Evolutionary conservation across 1,140 invertebrate genomes (phyloP), one percentile per base, ranked within the genome.

Genomic region (Telenomus remus): DNA sequence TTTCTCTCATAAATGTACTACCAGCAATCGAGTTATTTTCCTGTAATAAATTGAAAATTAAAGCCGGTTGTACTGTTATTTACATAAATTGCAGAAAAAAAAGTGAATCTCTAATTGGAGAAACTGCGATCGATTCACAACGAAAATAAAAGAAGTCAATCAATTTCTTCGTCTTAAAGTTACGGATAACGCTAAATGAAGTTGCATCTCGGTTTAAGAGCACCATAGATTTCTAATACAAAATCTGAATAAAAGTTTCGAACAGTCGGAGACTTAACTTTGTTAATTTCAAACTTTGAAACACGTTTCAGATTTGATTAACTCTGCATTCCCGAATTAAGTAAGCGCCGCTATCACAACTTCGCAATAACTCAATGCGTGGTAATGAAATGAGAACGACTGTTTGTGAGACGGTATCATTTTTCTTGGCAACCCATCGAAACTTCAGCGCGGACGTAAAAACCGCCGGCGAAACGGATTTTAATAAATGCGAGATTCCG

Each of bases 201-300:
- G 19, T 27, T 27, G 19, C 19, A 27, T 27, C 19, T 27, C 19
- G 6, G 19, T 27, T 27, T 27, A 6, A 27, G 19, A 27, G 19
- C 6, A 27, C 6, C 19, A 27, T 27, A 27, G 53, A 66, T 56
- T 66, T 56, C 53, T 66, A 66, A 66, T 56, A 66, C 63, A 56
- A 50, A 66, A 66, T 66, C 39, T 56, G 35, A 46, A 55, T 65
- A 56, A 42, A 50, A 66, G 53, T 66, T 66, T n/a, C 12, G 14
- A 49, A 66, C 37, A 56, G 63, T 56, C 46, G n/a, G n/a, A 14
- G 47, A 49, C 19, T 43, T 34, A 55, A 65, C 61, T 65, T 65
- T 49, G 35, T 42, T 16, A 50, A 42, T 8, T 8, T 0, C 4
- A 12, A 49, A 55, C 33, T 53, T 54, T 64, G 13, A 64, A 64